Base-by-base conservation (phyloP, 2,113 vertebrate species). In the Platycercus adscitus region DNA sequence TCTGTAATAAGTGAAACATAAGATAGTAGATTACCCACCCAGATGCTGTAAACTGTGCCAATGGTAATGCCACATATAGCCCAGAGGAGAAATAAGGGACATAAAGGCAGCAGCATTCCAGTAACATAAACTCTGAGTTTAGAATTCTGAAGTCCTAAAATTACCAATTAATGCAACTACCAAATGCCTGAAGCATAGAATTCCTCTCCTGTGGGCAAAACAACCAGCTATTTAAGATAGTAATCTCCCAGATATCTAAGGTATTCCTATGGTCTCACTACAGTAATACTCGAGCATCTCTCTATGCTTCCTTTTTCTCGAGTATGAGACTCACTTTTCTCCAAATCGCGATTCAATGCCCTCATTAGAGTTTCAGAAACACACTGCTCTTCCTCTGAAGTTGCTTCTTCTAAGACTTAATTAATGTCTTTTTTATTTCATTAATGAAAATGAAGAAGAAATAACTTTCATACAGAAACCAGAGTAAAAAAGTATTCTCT, bases 11-110 rank as follows among this genome's bases (percentile, higher is more conserved):
- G 56, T 79, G 65, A 92, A 94, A 78, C 90, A 44, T 10, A 81
- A 64, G 47, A 49, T 5, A 73, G 72, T 11, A 82, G 47, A 94
- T 72, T 87, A 76, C 41, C 77, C 29, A 4, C n/a, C 31, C 63
- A 94, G 70, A 81, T 66, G 65, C 88, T 79, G 75, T 92, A 94
- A 95, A 95, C 83, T 1, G 8, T 86, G 64, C 70, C 83, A 75
- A 17, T 19, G 47, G 55, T 86, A 89, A 72, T 47, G 39, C n/a
- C 52, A 81, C 39, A 37, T 73, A 69, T 5, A 91, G 64, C 58
- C 77, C 58, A 71, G 64, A 84, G 80, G 35, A 92, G 64, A 94
- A 93, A 97, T 58, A 72, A 73, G 71, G 58, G 25, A 78, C 63
- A 81, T 93, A 91, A 96, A 87, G 41, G 46, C 52, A 91, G 82